Evolutionary conservation across 2,888 invertebrate species (phyloP).

Genomic region (Netelia melanura): DNA sequence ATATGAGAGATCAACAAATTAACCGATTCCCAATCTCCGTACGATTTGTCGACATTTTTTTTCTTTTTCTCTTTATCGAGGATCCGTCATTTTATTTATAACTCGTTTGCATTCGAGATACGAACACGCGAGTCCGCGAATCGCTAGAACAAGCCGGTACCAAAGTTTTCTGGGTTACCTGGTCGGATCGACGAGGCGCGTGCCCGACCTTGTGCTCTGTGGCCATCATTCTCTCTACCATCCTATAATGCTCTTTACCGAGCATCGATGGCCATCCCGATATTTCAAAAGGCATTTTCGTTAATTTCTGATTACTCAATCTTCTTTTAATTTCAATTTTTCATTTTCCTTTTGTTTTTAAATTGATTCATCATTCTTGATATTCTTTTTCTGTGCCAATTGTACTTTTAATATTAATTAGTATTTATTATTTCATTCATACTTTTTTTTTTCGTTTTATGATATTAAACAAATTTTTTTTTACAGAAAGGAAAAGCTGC

Average conservation of each 20-base stretch:
- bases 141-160: slow-evolving; percentile 67
- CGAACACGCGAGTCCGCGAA: slow-evolving; percentile 55
- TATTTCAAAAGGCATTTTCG: background rate
- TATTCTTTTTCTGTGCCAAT: too few relatives aligned
- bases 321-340: background rate
- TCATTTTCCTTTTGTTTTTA: background rate
- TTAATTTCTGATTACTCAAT: background rate
- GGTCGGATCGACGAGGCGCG: slow-evolving; percentile 66
- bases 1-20: too few relatives aligned
- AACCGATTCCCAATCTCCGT: background rate
- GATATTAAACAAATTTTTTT: background rate
- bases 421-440: too few relatives aligned
- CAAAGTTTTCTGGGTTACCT: slow-evolving; percentile 72
- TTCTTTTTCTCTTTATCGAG: slow-evolving; percentile 37
- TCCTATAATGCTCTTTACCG: slow-evolving; percentile 29
- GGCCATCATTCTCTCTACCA: slow-evolving; percentile 20
- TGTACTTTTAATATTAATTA: too few relatives aligned
- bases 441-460: too few relatives aligned
- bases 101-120: slow-evolving; percentile 47
- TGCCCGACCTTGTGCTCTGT: slow-evolving; percentile 68
- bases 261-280: background rate
- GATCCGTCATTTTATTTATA: slow-evolving; percentile 74
- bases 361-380: background rate
- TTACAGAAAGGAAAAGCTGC: background rate
- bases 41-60: background rate